These are phyloP conservation scores for Mugil cephalus DNA, from an alignment of 2,113 vertebrate genomes.

Conservation along the genomic window DNA sequence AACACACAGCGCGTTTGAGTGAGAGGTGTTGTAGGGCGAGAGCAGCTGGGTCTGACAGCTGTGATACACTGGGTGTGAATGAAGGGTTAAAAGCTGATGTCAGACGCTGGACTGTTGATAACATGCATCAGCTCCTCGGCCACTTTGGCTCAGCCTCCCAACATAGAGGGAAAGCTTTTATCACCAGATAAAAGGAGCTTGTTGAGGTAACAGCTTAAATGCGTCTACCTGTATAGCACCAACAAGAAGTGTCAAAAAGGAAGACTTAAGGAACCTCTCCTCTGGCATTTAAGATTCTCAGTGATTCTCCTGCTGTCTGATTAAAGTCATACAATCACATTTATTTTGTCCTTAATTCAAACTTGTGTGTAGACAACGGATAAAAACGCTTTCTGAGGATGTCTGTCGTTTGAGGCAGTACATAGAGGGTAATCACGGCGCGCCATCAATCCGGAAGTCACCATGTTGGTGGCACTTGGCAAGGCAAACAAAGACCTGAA, in stretches of 20 bases:
- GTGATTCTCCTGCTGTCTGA: too few relatives aligned
- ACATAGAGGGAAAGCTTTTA: slow-evolving; percentile 56
- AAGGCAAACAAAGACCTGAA: too few relatives aligned
- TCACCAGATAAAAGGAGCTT: slow-evolving; percentile 55
- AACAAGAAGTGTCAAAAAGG: slow-evolving; percentile 9
- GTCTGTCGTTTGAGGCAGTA: too few relatives aligned
- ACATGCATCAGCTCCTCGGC: slow-evolving; percentile 43
- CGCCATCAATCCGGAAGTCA: too few relatives aligned
- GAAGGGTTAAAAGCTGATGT: slow-evolving; percentile 50
- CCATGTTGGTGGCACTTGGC: too few relatives aligned
- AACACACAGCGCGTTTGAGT: background rate
- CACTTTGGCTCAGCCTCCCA: slow-evolving; percentile 45
- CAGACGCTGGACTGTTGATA: slow-evolving; percentile 48
- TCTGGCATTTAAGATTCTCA: background rate
- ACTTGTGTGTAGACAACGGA: too few relatives aligned
- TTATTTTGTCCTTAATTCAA: too few relatives aligned
- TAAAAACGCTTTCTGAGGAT: too few relatives aligned
- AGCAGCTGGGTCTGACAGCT: slow-evolving; percentile 31
- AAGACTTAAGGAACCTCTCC: background rate
- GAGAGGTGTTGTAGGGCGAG: slow-evolving; percentile 15
- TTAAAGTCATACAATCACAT: too few relatives aligned
- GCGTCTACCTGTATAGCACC: slow-evolving; percentile 22
- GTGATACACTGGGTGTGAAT: slow-evolving; percentile 10
- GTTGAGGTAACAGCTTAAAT: slow-evolving; percentile 44
- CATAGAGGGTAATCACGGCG: too few relatives aligned